Base-by-base conservation (phyloP, 2,888 invertebrate genomes). In the Parapristionchus giblindavisi region DNA sequence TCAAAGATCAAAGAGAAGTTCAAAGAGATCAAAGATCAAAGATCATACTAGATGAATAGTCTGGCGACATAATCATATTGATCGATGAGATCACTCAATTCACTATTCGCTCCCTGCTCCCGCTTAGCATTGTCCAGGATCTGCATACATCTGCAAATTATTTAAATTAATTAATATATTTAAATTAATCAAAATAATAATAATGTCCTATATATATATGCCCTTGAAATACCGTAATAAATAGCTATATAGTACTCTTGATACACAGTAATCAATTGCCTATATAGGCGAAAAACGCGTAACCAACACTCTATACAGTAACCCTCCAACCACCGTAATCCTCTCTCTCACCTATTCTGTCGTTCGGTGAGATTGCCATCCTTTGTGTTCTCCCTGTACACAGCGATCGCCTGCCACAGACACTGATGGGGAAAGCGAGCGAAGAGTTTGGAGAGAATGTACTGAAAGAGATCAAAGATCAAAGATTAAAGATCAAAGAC, bases 401-500 rank as follows among this genome's bases (percentile, higher is more conserved):
- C 88, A n/a, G 89, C 88, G 85, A 90, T 89, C 78, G 89, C 87
- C 82, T 88, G 94, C 98, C 98, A 99, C 77, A 97, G 90, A 1
- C 95, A 93, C 89, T 97, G 96, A 88, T 96, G 94, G 0, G 97
- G 96, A 90, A 93, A 96, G 14, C 92, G 91, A 56, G 92, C 89
- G 75, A 97, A 91, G 48, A 98, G 89, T 81, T 93, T 92, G 0
- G 94, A 92, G 76, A 99, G 92, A 80, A 99, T 93, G 0, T 92
- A 92, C 89, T 90, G 40, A n/a, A 29, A 24, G n/a, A 14, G 52
- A 52, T 5, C 27, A 32, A n/a, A 11, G 36, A 40, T n/a, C 48
- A 43, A 14, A 43, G 21, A 24, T n/a, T 27, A 5, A 27, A n/a
- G n/a, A n/a, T n/a, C n/a, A n/a, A n/a, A n/a, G n/a, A n/a, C n/a